These are phyloP conservation scores for Rynchops niger DNA, from an alignment of 2,113 vertebrate genomes.

Conservation along the genomic window DNA sequence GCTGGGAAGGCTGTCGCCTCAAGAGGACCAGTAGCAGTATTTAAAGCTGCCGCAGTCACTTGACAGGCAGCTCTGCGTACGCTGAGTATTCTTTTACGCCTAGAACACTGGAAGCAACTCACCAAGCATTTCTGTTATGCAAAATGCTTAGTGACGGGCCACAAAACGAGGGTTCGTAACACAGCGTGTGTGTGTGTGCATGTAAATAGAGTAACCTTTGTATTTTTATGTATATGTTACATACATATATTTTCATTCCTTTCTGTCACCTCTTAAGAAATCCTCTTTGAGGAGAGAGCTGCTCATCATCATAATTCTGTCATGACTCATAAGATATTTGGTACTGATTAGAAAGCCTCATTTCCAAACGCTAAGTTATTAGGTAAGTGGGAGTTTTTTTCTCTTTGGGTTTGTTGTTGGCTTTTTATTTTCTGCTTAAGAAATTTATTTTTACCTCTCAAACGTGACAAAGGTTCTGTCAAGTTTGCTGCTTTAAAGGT, in stretches of 20 bases:
- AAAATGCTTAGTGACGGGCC: not conserved
- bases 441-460: not conserved
- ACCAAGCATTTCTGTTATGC: not conserved
- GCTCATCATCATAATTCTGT: not conserved
- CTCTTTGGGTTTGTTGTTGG: not conserved
- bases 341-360: not conserved
- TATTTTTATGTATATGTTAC: not conserved
- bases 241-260: not conserved
- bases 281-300: not conserved
- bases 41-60: not conserved
- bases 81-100: not conserved
- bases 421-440: not conserved
- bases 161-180: accelerated
- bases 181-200: not conserved
- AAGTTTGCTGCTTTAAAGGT: not conserved
- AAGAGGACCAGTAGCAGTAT: accelerated
- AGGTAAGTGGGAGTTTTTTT: not conserved
- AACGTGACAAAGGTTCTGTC: not conserved
- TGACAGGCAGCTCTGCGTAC: not conserved
- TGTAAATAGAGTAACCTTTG: accelerated
- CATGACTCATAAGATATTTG: not conserved
- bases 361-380: not conserved
- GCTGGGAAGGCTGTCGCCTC: not conserved
- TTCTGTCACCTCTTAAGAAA: not conserved
- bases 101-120: not conserved